These are phyloP conservation scores for Callipepla californica DNA, from an alignment of 2,113 vertebrate genomes.

Conservation along the genomic window DNA sequence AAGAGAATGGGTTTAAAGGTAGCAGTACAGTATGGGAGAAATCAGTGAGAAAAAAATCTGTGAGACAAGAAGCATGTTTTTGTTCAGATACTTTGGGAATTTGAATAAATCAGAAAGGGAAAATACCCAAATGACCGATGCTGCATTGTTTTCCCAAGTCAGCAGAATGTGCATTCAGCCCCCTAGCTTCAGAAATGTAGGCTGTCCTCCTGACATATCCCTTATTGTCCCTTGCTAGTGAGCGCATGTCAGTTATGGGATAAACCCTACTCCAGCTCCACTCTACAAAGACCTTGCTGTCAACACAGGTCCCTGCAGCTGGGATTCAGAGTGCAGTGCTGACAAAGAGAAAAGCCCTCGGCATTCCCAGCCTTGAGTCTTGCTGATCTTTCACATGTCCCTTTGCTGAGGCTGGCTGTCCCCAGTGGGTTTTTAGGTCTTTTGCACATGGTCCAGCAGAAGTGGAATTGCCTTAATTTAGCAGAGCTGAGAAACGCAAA, in stretches of 20 bases:
- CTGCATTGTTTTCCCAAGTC: neutral
- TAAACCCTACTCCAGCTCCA: neutral
- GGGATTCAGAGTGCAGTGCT: neutral
- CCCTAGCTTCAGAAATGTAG: neutral
- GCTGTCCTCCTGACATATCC: neutral
- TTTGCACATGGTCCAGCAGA: slow-evolving; percentile 3
- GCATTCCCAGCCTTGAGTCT: neutral
- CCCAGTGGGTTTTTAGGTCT: slow-evolving; percentile 30
- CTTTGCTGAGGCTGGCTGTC: neutral
- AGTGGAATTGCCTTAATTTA: slow-evolving; percentile 58
- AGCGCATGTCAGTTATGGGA: neutral
- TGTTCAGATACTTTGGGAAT: slow-evolving; percentile 5
- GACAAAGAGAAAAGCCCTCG: neutral
- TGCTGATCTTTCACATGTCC: slow-evolving; percentile 48
- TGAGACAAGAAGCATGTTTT: neutral
- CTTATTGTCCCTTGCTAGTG: neutral
- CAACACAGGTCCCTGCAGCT: neutral
- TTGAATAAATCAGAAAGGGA: slow-evolving; percentile 8
- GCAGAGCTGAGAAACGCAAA: slow-evolving; percentile 27
- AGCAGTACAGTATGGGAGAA: neutral
- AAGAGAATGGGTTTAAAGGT: slow-evolving; percentile 28
- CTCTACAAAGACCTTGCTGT: neutral
- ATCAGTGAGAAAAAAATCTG: neutral
- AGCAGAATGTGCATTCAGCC: neutral
- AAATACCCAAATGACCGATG: neutral